Base-by-base conservation (phyloP, 2,113 vertebrate species). In the Corythaixoides concolor region DNA sequence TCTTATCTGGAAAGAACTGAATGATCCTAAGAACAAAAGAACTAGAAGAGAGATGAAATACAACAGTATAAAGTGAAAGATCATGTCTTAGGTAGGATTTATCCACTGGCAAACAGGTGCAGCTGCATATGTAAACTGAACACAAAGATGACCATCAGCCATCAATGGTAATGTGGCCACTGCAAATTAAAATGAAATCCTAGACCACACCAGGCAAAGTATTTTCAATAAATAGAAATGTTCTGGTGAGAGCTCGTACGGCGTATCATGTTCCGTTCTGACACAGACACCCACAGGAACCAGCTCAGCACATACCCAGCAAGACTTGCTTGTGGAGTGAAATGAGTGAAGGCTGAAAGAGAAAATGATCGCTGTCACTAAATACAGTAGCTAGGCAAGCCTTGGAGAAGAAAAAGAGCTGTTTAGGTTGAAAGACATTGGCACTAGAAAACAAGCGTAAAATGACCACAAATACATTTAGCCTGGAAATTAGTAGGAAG, bases 211-310 rank as follows among this genome's bases (percentile, higher is more conserved):
- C 33, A 75, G 45, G n/a, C 49, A 59, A 95, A 75, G 19, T 59
- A 80, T 80, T 83, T 89, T 72, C 53, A 73, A n/a, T 41, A 83
- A 89, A 55, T 3, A 73, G 47, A 59, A 79, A 68, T 41, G 6
- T 63, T 73, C 23, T 33, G 39, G 43, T 55, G 37, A 79, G 43
- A 59, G 28, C 20, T 88, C 1, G 0, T 17, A 28, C 1, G 1
- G 35, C 0, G 0, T 43, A 45, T 41, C 1, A 0, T 15, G n/a
- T 63, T 82, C 69, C 32, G 24, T 75, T 90, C 58, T 82, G 39
- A 18, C 49, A 55, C 37, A 43, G 1, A 7, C 24, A 9, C 8
- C 59, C 73, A 18, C 24, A 49, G 52, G 37, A 85, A 13, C 24
- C 15, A 24, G 76, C 55, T 68, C 43, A 92, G 66, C 33, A 64